phyloP scores from a whole-genome alignment of 2,113 vertebrate genomes.

The Chroicocephalus ridibundus region DNA sequence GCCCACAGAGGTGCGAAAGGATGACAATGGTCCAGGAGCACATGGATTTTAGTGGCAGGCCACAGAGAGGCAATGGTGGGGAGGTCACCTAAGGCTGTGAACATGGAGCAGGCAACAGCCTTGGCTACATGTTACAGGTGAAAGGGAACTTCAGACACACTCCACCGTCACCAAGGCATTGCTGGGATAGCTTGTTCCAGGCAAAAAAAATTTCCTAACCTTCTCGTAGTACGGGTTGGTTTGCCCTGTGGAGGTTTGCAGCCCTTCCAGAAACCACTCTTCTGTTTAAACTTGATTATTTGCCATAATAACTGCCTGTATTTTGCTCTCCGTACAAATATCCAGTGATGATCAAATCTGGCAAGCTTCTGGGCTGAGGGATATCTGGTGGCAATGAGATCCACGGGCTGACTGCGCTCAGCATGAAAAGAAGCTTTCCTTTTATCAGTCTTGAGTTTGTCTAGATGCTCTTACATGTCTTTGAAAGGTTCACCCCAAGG shows the following conservation, averaged over 20 bases:
- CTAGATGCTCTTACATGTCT: slow-evolving; percentile 26
- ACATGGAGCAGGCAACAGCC: fast-evolving
- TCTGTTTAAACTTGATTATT: not conserved
- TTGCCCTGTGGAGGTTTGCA: not conserved
- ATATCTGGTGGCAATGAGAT: not conserved
- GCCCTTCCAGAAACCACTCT: not conserved
- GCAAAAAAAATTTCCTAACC: not conserved
- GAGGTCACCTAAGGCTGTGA: not conserved
- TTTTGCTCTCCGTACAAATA: not conserved
- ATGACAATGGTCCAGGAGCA: not conserved
- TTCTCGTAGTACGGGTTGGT: fast-evolving
- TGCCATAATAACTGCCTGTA: not conserved
- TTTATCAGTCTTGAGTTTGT: slow-evolving; percentile 44
- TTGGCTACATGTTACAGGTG: not conserved
- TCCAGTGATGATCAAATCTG: not conserved
- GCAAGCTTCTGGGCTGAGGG: not conserved
- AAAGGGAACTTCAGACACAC: not conserved
- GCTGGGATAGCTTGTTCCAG: not conserved
- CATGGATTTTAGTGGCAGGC: not conserved
- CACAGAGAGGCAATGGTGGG: not conserved
- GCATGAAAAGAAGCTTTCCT: slow-evolving; percentile 15
- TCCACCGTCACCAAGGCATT: not conserved
- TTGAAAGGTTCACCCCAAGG: slow-evolving; percentile 61
- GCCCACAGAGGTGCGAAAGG: not conserved
- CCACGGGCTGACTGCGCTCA: not conserved